Evolutionary conservation across 2,797 vertebrate genomes (phyloP), one percentile per base, ranked within the genome.

Genomic region (Catamblyrhynchus diadema): DNA sequence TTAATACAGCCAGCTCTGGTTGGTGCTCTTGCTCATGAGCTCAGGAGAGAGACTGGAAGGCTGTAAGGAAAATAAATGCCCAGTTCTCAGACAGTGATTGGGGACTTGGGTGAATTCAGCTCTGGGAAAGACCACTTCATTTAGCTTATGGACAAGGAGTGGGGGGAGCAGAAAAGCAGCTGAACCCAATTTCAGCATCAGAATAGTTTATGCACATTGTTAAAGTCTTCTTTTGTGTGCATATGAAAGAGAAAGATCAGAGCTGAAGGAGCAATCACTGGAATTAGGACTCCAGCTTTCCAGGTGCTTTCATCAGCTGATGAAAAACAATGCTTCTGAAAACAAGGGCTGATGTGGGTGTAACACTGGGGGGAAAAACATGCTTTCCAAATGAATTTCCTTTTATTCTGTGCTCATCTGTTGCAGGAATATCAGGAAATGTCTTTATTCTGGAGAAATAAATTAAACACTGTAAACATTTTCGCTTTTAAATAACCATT

Each of bases 351-450:
- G 45, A 72, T 59, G 51, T 37, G 92, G 44, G 15, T 66, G 21
- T 70, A 59, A 81, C 17, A n/a, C 8, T 59, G 66, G 28, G 60
- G 19, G 33, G 62, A 19, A 81, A 85, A 93, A 21, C 4, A 73
- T 70, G 18, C 22, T 73, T 88, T 74, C 20, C 33, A 45, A 69
- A 60, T 41, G 2, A 37, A 53, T 45, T 86, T 87, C 35, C 21
- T 22, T 88, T 83, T 56, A 20, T 64, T 94, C 44, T 81, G 37
- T 18, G 5, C 14, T 70, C 8, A 3, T 24, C 50, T 35, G 32
- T 23, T 86, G 37, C 65, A 95, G 44, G 74, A 93, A 81, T 56
- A 54, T 25, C 35, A 85, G 75, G 59, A 86, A 48, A 62, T 32
- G 5, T 69, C 45, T 90, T 93, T 60, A 56, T 79, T 69, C n/a